Evolutionary conservation across 1,140 invertebrate species (phyloP), one percentile per base, ranked within the genome.

Genomic region (Latrodectus geometricus): DNA sequence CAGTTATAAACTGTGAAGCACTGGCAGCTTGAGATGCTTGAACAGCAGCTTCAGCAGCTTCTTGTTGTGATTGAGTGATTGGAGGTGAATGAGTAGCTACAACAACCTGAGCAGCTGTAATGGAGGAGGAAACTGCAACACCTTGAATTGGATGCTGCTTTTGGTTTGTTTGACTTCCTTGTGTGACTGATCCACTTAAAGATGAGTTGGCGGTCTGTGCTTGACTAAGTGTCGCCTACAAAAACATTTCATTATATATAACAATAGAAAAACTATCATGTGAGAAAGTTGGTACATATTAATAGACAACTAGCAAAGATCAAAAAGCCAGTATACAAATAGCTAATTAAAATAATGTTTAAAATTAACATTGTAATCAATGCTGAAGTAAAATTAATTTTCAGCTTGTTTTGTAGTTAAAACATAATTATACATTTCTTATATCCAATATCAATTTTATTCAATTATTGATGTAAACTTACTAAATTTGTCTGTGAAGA

Each of bases 1-100:
- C 87, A 61, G 87, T 66, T 50, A 88, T 88, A 77, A 88, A 88
- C 23, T 88, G 87, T 3, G 74, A 69, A 15, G 80, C 68, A 15
- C 61, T 65, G 35, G 78, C 20, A 8, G 86, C 17, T 35, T 79
- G 77, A 73, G 76, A 50, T 14, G 85, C 70, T 61, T 81, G 79
- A 35, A 87, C 86, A 14, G 77, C 79, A 72, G 79, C 66, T 12
- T 81, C 81, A 50, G 73, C 70, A 54, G 56, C 50, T 69, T 79
- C 70, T 20, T 80, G 77, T 61, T 87, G 86, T 23, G 65, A 72
- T 56, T 77, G 56, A 21, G 72, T 49, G 11, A 66, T 72, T 21
- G 83, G 70, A 56, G 73, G 66, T 20, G 83, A 85, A 74, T 88
- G 75, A 17, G 75, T 54, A 35, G 75, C 52, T n/a, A 76, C 56